Base-by-base conservation (phyloP, 2,888 invertebrate genomes). In the Hirtodrosophila duncani region DNA sequence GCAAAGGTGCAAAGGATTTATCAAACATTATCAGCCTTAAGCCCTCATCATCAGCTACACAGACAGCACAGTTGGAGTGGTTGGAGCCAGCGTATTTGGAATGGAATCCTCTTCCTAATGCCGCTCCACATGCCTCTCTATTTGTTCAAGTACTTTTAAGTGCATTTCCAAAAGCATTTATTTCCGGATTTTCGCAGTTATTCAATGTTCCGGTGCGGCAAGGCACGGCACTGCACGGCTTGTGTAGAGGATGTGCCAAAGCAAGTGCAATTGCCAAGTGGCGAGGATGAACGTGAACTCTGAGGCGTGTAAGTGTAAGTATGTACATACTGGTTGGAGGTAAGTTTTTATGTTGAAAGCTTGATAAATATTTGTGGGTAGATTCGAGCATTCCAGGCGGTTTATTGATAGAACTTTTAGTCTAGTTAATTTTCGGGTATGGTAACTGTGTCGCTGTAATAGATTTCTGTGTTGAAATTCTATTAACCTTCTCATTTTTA, bases 71-170 rank as follows among this genome's bases (percentile, higher is more conserved):
- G 29, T 48, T 60, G 44, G 33, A 42, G 41, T 31, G 33, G 46
- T 23, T 43, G 46, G 16, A 24, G 42, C 23, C 33, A 14, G 14
- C n/a, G n/a, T n/a, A n/a, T n/a, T n/a, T n/a, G n/a, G n/a, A n/a
- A n/a, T n/a, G n/a, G n/a, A n/a, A n/a, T n/a, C n/a, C 21, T 42
- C 23, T 21, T 16, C 9, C 23, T 16, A 14, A 30, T 14, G 17
- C 14, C 16, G 8, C 24, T 21, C 7, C 13, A 23, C 7, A 18
- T 30, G 26, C 26, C 42, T 29, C 16, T 50, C 36, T 65, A 66
- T 75, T 75, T 74, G 67, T 48, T 49, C 29, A 75, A 67, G 65
- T 57, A 63, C 72, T 69, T 69, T 72, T 39, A 61, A 74, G 60
- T 75, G 69, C 75, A 67, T 58, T 63, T 59, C 17, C 38, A 41